Base-by-base conservation (phyloP, 1,140 invertebrate species). In the Eubasilissa regina region DNA sequence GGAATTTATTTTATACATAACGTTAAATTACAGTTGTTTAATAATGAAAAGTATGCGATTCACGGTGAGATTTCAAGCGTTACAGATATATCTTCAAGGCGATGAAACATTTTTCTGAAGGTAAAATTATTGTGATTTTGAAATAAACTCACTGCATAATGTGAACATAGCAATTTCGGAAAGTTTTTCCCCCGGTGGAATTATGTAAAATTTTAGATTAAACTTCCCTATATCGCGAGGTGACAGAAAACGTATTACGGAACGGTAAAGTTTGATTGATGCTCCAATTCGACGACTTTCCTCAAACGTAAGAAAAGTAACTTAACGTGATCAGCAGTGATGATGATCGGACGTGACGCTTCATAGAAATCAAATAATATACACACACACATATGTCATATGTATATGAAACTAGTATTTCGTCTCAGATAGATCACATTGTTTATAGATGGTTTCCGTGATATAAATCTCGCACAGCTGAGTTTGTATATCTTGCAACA, bases 191-290 rank as follows among this genome's bases (percentile, higher is more conserved):
- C 21, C 35, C 35, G 60, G 35, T 25, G n/a, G 60, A 64, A 64
- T n/a, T 64, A 64, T 64, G 60, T 43, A 35, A 64, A 64, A 64
- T 35, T 64, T 43, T n/a, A 25, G 60, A 64, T 64, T 21, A n/a
- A 64, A 64, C 60, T 64, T 64, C 19, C 19, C 13, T 12, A 25
- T 25, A 64, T 43, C 60, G 25, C 35, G 21, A 43, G n/a, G n/a
- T 64, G 60, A 35, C 60, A 64, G 60, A 64, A 58, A 25, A 25
- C 60, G 25, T 25, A 64, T 64, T 64, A 64, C 35, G 11, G 19
- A 35, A 35, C 60, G 66, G 25, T 15, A 70, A 64, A 64, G 11
- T 70, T 70, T 70, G 66, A 70, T 70, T 70, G 66, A 70, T 48
- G 66, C 45, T 11, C 15, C n/a, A 70, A 70, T 70, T 47, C 66